phyloP scores from a whole-genome alignment of 2,113 vertebrate species.

The Heterotilapia buettikoferi region DNA sequence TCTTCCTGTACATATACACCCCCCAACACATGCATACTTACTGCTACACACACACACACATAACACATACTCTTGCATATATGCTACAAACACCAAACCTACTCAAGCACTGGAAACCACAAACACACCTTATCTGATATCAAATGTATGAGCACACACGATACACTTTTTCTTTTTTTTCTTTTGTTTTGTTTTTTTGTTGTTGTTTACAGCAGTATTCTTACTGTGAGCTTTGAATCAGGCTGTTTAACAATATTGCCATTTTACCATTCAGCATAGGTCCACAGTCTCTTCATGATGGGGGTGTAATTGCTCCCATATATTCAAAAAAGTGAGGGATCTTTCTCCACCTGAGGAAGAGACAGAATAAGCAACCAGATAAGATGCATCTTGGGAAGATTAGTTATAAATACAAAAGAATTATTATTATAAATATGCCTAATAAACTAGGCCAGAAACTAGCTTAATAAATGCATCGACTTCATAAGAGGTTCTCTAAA shows the following conservation, averaged over 20 bases:
- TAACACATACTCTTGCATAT: conserved; percentile 11
- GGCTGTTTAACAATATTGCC: not conserved
- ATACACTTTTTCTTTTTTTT: not conserved
- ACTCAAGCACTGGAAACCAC: conserved; percentile 9
- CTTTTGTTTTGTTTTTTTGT: not conserved
- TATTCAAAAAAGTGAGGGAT: not conserved
- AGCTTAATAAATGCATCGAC: not conserved
- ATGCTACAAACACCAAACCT: not conserved
- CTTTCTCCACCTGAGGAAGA: not conserved
- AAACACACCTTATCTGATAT: conserved; percentile 22
- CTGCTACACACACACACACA: not conserved
- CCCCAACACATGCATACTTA: conserved; percentile 32
- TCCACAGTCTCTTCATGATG: conserved; percentile 13
- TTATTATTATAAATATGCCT: not conserved
- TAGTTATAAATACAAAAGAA: not conserved
- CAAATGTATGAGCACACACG: conserved; percentile 33
- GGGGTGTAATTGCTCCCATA: conserved; percentile 25
- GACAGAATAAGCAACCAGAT: not conserved
- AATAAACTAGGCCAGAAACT: not conserved
- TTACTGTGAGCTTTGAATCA: not conserved
- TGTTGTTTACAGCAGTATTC: not conserved
- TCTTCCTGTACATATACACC: conserved; percentile 54
- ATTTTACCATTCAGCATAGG: conserved; percentile 3
- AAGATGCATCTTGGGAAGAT: not conserved
- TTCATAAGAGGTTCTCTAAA: not conserved